phyloP scores from a whole-genome alignment of 2,113 vertebrate species.

The Morphnarchus princeps region DNA sequence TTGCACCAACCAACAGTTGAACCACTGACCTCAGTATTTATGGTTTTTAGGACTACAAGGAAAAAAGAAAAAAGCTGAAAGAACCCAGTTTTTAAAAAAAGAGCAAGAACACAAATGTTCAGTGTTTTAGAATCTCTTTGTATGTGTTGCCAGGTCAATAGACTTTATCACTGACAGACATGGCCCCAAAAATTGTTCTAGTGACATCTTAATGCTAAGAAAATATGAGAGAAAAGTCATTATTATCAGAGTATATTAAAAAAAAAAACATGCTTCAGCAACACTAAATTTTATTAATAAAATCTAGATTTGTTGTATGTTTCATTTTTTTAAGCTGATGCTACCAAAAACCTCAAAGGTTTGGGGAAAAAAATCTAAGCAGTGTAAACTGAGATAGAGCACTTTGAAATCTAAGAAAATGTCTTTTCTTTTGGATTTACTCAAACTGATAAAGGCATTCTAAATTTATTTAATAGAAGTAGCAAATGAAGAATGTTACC shows the following conservation, averaged over 20 bases:
- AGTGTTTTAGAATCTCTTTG: neutral
- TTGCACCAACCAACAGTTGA: neutral
- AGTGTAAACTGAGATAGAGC: neutral
- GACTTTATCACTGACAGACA: neutral
- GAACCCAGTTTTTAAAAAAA: neutral
- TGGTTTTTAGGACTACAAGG: neutral
- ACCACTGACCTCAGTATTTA: neutral
- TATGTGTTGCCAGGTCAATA: neutral
- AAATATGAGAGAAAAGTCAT: neutral
- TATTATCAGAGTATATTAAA: neutral
- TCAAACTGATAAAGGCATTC: conserved; percentile 33
- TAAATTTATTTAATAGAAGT: conserved; percentile 52
- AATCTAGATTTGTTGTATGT: neutral
- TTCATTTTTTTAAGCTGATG: neutral
- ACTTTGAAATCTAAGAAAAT: conserved; percentile 1
- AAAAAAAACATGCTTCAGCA: neutral
- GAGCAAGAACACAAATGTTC: neutral
- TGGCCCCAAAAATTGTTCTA: neutral
- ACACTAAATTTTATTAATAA: neutral
- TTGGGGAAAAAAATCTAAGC: neutral
- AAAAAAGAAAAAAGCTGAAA: neutral
- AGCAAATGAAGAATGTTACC: conserved; percentile 32
- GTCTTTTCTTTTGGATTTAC: conserved; percentile 3
- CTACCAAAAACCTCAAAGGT: neutral
- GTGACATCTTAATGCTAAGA: neutral